Evolutionary conservation across 2,797 vertebrate genomes (phyloP), one percentile per base, ranked within the genome.

Genomic region (Sparidentex hasta): DNA sequence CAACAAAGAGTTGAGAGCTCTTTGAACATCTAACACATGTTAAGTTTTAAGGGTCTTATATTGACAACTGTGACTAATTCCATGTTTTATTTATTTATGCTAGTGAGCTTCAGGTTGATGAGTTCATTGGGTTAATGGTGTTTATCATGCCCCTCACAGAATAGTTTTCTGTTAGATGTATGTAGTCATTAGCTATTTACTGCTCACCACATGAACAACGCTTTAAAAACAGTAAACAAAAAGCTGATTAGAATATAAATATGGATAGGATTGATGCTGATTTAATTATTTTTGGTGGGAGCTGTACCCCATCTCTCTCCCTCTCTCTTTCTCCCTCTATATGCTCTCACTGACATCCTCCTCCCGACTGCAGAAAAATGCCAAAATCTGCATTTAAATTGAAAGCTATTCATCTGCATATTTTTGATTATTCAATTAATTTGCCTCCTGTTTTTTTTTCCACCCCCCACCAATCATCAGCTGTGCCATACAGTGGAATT

Each of bases 361-460:
- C 63, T 74, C 62, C 65, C 4, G 21, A 70, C 59, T 52, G 68
- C 78, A 85, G 80, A 85, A 91, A 94, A 95, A 95, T 93, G 93
- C 80, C 91, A 92, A 83, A 95, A 95, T 95, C 93, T 94, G 91
- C 95, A 95, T 95, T 93, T 94, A 95, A 94, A 94, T 95, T 91
- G 88, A 86, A 94, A 87, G 66, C 61, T 80, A 81, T 87, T 90
- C 87, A 94, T 95, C 91, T 93, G 88, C 93, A 92, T 95, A 92
- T 90, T 91, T 91, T 65, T 89, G 90, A 93, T 94, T 92, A 91
- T 93, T 93, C 88, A 91, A 87, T 93, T 92, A 90, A 91, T 89
- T 80, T 88, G 48, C 74, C 56, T 69, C 51, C 50, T 89, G 70
- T 74, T 51, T 75, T 68, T 75, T 68, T 68, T 73, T 27, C 48